These are phyloP conservation scores for Phalloptychus januarius DNA, from an alignment of 2,797 vertebrate species.

Conservation along the genomic window DNA sequence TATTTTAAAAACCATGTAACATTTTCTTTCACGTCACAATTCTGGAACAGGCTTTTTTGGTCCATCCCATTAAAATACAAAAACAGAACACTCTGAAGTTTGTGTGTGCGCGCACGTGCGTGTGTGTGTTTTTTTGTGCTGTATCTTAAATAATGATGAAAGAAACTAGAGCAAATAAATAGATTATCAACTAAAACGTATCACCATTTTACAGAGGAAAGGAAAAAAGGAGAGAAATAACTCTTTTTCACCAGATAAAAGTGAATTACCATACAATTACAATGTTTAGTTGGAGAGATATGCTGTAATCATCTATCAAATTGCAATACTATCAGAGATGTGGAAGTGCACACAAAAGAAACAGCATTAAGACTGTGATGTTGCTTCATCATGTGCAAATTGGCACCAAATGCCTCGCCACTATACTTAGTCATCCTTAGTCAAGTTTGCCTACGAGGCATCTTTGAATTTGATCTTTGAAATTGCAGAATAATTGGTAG, in stretches of 20 bases:
- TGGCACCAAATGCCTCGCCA: background rate
- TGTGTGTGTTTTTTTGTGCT: too few species aligned
- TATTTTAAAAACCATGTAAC: background rate
- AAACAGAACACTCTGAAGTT: background rate
- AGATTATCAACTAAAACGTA: background rate
- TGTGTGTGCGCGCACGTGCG: too few species aligned
- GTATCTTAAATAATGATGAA: background rate
- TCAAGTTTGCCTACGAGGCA: background rate
- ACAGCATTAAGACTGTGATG: background rate
- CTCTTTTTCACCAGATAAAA: background rate
- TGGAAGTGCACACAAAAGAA: background rate
- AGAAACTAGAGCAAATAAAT: background rate
- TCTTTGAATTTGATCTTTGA: constrained; percentile 1
- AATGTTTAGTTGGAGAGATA: background rate
- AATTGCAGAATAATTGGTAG: constrained; percentile 6
- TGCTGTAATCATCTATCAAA: constrained; percentile 4
- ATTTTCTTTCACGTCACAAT: background rate
- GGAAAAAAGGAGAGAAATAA: background rate
- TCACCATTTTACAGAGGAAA: background rate
- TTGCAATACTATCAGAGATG: background rate
- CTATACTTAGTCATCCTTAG: background rate
- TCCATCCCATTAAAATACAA: background rate
- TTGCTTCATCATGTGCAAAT: background rate
- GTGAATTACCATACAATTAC: constrained; percentile 11
- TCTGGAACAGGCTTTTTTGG: background rate